phyloP scores from a whole-genome alignment of 2,888 invertebrate genomes.

The Callyntrura sp. region DNA sequence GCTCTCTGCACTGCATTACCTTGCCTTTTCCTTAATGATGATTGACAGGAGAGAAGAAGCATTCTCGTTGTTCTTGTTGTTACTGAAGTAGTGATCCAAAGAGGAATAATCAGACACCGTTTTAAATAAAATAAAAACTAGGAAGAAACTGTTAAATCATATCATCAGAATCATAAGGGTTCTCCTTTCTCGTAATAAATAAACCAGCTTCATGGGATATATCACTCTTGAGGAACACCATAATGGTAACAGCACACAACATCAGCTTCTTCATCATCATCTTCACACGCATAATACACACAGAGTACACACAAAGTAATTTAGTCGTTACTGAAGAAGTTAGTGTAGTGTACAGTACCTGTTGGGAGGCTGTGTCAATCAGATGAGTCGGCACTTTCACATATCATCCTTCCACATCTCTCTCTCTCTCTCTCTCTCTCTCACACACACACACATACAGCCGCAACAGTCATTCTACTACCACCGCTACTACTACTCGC shows the following conservation, averaged over 20 bases:
- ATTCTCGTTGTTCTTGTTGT: slow-evolving; percentile 47
- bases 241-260: slow-evolving; percentile 47
- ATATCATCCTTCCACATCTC: slow-evolving; percentile 76
- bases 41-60: slow-evolving; percentile 80
- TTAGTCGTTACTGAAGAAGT: slow-evolving; percentile 82
- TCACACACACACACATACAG: slow-evolving; percentile 53
- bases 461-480: slow-evolving; percentile 24
- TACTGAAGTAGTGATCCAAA: slow-evolving; percentile 64
- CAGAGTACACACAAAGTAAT: slow-evolving; percentile 77
- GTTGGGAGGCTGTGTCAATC: slow-evolving; percentile 84
- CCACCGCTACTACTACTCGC: slow-evolving; percentile 39
- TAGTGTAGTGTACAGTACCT: slow-evolving; percentile 80
- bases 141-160: slow-evolving; percentile 64
- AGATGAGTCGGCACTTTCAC: slow-evolving; percentile 84
- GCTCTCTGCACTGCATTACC: slow-evolving; percentile 47
- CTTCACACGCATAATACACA: slow-evolving; percentile 68
- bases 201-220: slow-evolving; percentile 20
- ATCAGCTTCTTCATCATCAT: slow-evolving; percentile 69
- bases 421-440: slow-evolving; percentile 37
- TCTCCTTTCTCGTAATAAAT: slow-evolving; percentile 37
- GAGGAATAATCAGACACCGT: slow-evolving; percentile 69
- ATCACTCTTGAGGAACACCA: slow-evolving; percentile 45
- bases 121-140: slow-evolving; percentile 68
- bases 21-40: slow-evolving; percentile 82
- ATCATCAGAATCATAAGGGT: not conserved